Conservation (phyloP, 1,140 invertebrate species). For the Diabrotica undecimpunctata region DNA sequence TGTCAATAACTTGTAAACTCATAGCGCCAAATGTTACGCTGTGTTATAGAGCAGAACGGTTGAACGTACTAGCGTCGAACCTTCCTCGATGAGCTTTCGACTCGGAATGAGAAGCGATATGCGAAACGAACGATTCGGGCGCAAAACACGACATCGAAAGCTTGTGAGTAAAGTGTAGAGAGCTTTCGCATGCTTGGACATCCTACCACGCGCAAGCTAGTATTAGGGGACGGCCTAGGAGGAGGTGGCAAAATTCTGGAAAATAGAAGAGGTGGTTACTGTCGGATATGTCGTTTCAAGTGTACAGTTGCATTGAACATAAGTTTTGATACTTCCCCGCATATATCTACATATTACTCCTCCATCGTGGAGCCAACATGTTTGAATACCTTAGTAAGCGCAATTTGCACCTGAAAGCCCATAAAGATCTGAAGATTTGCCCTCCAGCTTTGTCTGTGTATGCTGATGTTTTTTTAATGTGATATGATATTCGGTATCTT, state of each 20-base stretch:
- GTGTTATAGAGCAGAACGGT: background rate
- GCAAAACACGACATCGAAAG: background rate
- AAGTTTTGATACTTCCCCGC: slow-evolving; percentile 21
- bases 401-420: slow-evolving; percentile 4
- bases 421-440: background rate
- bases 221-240: slow-evolving; percentile 16
- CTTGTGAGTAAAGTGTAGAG: background rate
- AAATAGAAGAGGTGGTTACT: slow-evolving; percentile 25
- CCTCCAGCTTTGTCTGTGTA: background rate
- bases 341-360: background rate
- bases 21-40: background rate
- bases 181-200: slow-evolving; percentile 13
- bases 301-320: slow-evolving; percentile 23
- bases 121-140: background rate
- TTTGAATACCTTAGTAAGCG: background rate
- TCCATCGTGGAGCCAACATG: background rate
- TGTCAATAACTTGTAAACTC: background rate
- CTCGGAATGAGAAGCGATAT: slow-evolving; percentile 17
- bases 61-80: slow-evolving; percentile 3
- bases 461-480: slow-evolving; percentile 7
- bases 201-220: slow-evolving; percentile 21
- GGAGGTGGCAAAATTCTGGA: slow-evolving; percentile 24
- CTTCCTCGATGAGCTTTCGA: slow-evolving; percentile 15
- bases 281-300: slow-evolving; percentile 28
- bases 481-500: background rate